A percentile compares a stretch with the other conserved stretches of the same genome.
Evolutionary conservation across 2,113 vertebrate genomes (phyloP).

Genomic region (Stercorarius parasiticus): DNA sequence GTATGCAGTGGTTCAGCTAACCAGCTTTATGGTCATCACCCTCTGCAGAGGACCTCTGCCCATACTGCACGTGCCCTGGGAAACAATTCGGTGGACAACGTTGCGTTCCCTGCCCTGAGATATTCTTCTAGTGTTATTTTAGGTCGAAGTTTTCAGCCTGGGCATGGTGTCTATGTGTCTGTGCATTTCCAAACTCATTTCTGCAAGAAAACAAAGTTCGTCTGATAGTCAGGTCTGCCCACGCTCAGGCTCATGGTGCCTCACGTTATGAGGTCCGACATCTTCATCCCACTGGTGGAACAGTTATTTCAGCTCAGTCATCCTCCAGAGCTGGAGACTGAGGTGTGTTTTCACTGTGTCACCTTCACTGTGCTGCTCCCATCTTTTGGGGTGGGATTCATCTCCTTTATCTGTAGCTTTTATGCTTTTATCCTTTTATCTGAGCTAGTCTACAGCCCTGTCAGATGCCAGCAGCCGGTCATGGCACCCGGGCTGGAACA

Average conservation of each 20-base stretch:
- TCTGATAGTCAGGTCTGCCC: background rate
- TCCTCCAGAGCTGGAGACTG: background rate
- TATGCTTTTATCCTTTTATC: no score
- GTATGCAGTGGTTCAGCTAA: background rate
- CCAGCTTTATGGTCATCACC: background rate
- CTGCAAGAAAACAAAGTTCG: background rate
- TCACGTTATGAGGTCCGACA: background rate
- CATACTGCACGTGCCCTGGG: background rate
- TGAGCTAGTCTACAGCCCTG: background rate
- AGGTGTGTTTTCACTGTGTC: background rate
- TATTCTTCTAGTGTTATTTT: background rate
- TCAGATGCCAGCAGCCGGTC: rapidly evolving
- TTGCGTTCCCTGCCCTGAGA: background rate
- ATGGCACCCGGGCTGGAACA: background rate
- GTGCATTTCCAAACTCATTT: rapidly evolving
- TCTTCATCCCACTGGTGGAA: background rate
- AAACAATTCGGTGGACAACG: background rate
- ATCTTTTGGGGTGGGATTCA: background rate
- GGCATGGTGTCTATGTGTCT: background rate
- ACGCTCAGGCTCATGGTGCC: background rate
- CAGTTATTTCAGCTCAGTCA: background rate
- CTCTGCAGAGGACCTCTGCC: background rate
- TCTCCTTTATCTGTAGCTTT: background rate
- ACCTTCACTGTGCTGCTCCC: background rate
- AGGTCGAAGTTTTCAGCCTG: background rate